Evolutionary conservation across 2,888 invertebrate species (phyloP).

Genomic region (Psococerastis gibbosa): DNA sequence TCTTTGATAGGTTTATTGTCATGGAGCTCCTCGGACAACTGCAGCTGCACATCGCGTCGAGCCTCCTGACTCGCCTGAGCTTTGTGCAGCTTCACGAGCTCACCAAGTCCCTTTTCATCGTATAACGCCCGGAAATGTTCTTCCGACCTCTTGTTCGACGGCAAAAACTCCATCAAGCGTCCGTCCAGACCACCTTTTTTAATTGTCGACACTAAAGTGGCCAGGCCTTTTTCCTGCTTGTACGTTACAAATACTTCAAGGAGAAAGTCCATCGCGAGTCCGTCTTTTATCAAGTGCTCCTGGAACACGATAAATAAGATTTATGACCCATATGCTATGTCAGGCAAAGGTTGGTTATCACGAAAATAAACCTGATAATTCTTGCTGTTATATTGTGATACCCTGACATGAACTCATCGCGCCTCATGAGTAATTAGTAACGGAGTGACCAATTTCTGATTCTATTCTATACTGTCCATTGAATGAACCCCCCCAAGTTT

Average conservation of each 20-base stretch:
- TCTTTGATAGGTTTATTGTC: constrained; percentile 76
- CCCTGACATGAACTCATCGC: too few species aligned
- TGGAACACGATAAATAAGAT: too few species aligned
- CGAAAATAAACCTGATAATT: too few species aligned
- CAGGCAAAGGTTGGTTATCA: too few species aligned
- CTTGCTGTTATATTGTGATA: too few species aligned
- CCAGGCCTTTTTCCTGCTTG: constrained; percentile 75
- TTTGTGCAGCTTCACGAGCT: constrained; percentile 41
- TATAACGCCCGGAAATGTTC: constrained; percentile 68
- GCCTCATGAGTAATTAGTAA: too few species aligned
- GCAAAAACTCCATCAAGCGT: constrained; percentile 80
- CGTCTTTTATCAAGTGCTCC: constrained; percentile 86
- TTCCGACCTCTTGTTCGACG: constrained; percentile 81
- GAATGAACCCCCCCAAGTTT: too few species aligned
- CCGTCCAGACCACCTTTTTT: constrained; percentile 65
- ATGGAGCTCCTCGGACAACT: constrained; percentile 65
- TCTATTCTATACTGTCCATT: too few species aligned
- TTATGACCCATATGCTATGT: too few species aligned
- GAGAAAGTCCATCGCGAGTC: constrained; percentile 85
- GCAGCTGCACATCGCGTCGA: constrained; percentile 53
- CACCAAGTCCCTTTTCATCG: constrained; percentile 57
- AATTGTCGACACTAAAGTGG: constrained; percentile 66
- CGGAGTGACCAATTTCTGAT: too few species aligned
- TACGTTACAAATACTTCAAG: constrained; percentile 81
- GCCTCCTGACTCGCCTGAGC: constrained; percentile 49